phyloP scores from a whole-genome alignment of 1,140 invertebrate genomes.

The Drosophila lowei region DNA sequence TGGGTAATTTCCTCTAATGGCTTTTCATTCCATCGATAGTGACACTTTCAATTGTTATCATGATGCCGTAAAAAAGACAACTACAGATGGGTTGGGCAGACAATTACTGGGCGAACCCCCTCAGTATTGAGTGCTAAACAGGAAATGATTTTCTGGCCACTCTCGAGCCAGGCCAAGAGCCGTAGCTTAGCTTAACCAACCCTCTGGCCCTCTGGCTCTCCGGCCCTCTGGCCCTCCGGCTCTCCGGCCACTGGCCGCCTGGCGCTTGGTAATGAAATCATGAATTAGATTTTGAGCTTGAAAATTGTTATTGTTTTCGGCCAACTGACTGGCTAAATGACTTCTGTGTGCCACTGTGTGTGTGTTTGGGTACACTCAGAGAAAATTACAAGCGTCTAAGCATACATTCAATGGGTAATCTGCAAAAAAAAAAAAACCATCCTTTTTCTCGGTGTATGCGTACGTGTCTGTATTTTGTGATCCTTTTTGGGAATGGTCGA shows the following conservation, averaged over 20 bases:
- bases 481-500: conserved; percentile 1
- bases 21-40: conserved; percentile 80
- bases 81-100: conserved; percentile 25
- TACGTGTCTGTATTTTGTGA: conserved; percentile 22
- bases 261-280: conserved; percentile 72
- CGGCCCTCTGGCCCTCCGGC: conserved; percentile 15
- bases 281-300: conserved; percentile 79
- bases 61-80: conserved; percentile 73
- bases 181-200: conserved; percentile 12
- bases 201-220: conserved; percentile 21
- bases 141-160: conserved; percentile 74
- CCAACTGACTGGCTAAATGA: conserved; percentile 69
- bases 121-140: conserved; percentile 71
- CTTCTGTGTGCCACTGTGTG: conserved; percentile 56
- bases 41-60: conserved; percentile 80
- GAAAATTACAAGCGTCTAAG: too few species aligned
- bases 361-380: neutral
- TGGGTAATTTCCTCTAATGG: conserved; percentile 79
- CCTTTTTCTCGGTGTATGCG: conserved; percentile 4
- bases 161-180: neutral
- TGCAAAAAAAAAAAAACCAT: too few species aligned
- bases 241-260: neutral
- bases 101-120: conserved; percentile 7
- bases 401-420: too few species aligned
- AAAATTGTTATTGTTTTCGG: conserved; percentile 80